A percentile compares a stretch with the other conserved stretches of the same genome.
Conservation (phyloP, 2,113 vertebrate genomes). For the Halichoeres trimaculatus region DNA sequence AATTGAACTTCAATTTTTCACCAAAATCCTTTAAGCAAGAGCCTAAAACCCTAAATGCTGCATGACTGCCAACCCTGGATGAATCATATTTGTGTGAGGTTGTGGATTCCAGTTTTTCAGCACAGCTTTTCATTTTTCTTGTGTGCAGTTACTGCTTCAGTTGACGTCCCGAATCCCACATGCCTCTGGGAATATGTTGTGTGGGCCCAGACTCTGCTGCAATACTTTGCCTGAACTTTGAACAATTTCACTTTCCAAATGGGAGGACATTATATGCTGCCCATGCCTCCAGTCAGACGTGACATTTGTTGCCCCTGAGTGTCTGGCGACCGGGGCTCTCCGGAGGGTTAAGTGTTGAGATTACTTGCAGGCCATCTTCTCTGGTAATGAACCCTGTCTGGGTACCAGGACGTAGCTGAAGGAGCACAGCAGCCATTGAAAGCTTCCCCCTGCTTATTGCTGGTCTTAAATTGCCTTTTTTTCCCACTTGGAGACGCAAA, state of each 20-base stretch:
- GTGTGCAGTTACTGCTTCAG: constrained; percentile 26
- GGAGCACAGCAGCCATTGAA: constrained; percentile 17
- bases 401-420: constrained; percentile 48
- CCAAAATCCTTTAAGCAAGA: not conserved
- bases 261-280: constrained; percentile 48
- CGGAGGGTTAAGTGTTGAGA: constrained; percentile 63
- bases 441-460: constrained; percentile 25
- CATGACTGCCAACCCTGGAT: not conserved
- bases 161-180: constrained; percentile 18
- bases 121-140: constrained; percentile 27
- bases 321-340: constrained; percentile 40
- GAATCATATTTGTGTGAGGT: not conserved
- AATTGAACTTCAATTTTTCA: constrained; percentile 16
- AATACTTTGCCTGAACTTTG: constrained; percentile 49
- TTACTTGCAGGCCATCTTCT: constrained; percentile 59
- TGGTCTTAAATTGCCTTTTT: constrained; percentile 36
- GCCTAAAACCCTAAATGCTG: constrained; percentile 1
- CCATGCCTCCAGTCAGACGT: constrained; percentile 61
- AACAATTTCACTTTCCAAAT: constrained; percentile 54
- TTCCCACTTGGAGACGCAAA: constrained; percentile 28
- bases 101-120: constrained; percentile 7
- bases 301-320: constrained; percentile 43
- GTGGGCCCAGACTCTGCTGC: constrained; percentile 23
- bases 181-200: constrained; percentile 44
- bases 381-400: constrained; percentile 69